Evolutionary conservation across 2,797 vertebrate genomes (phyloP).

Genomic region (Galagoides demidoff): DNA sequence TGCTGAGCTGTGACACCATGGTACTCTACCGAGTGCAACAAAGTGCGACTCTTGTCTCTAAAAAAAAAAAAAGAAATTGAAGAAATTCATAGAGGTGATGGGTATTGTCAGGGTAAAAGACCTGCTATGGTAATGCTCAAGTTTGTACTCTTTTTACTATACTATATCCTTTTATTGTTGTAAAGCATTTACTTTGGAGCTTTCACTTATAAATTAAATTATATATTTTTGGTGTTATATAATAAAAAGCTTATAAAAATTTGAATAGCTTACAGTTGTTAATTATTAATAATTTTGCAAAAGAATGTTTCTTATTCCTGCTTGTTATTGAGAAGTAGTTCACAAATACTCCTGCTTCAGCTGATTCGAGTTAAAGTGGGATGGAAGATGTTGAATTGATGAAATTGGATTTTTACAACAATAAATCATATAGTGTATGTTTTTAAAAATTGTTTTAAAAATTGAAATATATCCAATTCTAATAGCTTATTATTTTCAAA

Average conservation of each 20-base stretch:
- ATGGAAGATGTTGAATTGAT: background rate
- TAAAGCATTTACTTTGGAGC: background rate
- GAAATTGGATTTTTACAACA: constrained; percentile 5
- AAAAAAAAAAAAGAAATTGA: background rate
- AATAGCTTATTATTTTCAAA: constrained; percentile 28
- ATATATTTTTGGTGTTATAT: background rate
- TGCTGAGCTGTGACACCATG: too few species aligned
- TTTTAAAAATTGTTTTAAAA: background rate
- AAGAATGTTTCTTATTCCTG: background rate
- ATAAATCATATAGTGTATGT: background rate
- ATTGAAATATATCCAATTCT: background rate
- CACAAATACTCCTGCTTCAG: background rate
- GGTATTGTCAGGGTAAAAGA: background rate
- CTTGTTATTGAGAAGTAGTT: background rate
- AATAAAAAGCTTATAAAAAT: constrained; percentile 1
- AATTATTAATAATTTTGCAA: background rate
- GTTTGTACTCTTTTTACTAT: background rate
- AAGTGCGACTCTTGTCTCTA: too few species aligned
- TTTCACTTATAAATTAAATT: background rate
- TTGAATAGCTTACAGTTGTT: background rate
- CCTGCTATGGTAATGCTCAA: background rate
- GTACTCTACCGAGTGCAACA: too few species aligned
- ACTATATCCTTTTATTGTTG: background rate
- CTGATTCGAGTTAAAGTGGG: background rate
- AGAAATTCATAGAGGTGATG: background rate